Evolutionary conservation across 2,888 invertebrate genomes (phyloP), one percentile per base, ranked within the genome.

Genomic region (Thymelicus lineola): DNA sequence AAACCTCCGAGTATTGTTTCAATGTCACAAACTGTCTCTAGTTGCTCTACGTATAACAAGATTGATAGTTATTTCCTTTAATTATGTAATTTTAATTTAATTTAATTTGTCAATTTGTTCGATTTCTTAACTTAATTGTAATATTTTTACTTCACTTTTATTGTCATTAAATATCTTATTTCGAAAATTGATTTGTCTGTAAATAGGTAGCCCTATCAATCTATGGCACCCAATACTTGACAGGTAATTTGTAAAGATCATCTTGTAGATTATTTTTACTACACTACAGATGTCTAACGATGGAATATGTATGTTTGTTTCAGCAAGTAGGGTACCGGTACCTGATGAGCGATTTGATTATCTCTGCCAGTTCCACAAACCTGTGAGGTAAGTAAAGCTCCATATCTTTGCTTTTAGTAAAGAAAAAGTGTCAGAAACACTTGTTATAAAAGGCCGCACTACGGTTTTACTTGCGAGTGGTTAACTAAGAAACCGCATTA

Each of bases 261-360:
- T n/a, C 15, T 3, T 20, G 12, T 35, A 17, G 0, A 36, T 1
- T 57, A 6, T 57, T 57, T 10, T 36, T 14, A 36, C n/a, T 15
- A 9, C 15, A 15, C n/a, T n/a, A n/a, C 38, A 58, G 57, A 58
- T 15, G 38, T 58, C 36, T 58, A 58, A 58, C 66, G 46, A 70
- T 65, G 3, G 1, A 14, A 12, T 15, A n/a, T n/a, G n/a, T 9
- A 70, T 81, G 85, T 94, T 81, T 86, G 73, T 88, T 91, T 80
- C 86, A 91, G 91, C 95, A 98, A 96, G 98, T 97, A 96, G 99
- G 85, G 99, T 99, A 81, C 98, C 99, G 38, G 99, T 99, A 7
- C 99, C 99, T 3, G 99, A 99, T 91, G 95, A 96, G 67, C 95
- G 99, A 80, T 99, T 95, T 88, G 98, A 99, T 83, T 99, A 96